These are phyloP conservation scores for Dolomedes plantarius DNA, from an alignment of 2,888 invertebrate species.

Conservation along the genomic window DNA sequence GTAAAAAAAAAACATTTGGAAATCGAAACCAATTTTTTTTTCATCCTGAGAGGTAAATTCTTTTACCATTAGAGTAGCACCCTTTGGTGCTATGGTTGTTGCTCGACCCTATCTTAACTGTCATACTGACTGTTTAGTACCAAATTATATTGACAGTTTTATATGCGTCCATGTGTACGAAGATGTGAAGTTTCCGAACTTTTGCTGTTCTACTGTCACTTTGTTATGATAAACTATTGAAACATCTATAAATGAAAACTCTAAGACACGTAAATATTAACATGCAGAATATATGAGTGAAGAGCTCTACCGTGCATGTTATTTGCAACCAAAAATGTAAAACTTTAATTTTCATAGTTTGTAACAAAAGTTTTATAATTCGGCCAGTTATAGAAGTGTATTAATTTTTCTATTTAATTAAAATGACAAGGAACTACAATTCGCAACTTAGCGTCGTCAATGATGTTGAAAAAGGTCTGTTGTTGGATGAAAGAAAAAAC, in stretches of 20 bases:
- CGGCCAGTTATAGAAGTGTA: neutral
- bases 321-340: neutral
- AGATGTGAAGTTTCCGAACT: neutral
- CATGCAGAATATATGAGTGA: neutral
- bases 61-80: no score
- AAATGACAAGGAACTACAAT: neutral
- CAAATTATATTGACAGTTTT: neutral
- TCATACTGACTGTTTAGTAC: neutral
- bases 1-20: no score
- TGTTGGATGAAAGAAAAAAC: neutral
- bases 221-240: neutral
- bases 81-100: neutral
- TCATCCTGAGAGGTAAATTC: no score
- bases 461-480: constrained; percentile 3
- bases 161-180: neutral
- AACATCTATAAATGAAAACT: neutral
- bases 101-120: neutral
- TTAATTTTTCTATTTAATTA: neutral
- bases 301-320: neutral
- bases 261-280: neutral
- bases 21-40: no score
- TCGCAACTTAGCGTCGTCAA: neutral
- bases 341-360: neutral
- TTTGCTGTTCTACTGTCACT: neutral
- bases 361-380: no score